A percentile compares a stretch with the other conserved stretches of the same genome.
These are phyloP conservation scores for Griposia aprilina DNA, from an alignment of 2,888 invertebrate species.

Conservation along the genomic window DNA sequence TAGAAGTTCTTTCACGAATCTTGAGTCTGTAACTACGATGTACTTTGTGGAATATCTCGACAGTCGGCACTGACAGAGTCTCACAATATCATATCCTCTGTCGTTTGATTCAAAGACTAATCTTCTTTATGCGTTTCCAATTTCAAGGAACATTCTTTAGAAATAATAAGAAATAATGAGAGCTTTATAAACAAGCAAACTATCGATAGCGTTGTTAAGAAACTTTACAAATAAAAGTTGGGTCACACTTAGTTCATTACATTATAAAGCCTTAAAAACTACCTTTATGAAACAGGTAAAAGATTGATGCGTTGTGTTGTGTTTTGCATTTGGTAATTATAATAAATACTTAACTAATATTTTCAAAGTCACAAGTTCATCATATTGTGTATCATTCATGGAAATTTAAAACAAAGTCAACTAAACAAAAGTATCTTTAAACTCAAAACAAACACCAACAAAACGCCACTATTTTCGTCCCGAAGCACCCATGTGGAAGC, in stretches of 20 bases:
- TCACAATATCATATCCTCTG: neutral
- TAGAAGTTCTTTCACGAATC: neutral
- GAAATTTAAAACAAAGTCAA: neutral
- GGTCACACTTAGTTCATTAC: neutral
- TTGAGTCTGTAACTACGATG: neutral
- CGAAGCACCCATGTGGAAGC: constrained; percentile 39
- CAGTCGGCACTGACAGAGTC: no score
- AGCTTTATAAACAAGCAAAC: neutral
- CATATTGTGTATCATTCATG: neutral
- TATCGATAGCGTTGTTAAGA: neutral
- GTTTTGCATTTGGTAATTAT: no score
- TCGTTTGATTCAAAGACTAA: constrained; percentile 3
- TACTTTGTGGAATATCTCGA: neutral
- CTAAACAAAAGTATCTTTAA: constrained; percentile 4
- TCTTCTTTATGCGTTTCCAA: neutral
- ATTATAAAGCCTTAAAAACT: no score
- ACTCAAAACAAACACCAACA: constrained; percentile 33
- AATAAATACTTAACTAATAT: neutral
- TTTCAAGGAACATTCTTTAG: neutral
- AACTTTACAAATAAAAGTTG: neutral
- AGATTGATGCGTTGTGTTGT: neutral
- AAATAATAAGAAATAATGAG: neutral
- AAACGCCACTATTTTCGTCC: constrained; percentile 34
- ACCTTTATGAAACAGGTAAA: neutral
- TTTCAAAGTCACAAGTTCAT: neutral